These are phyloP conservation scores for Drosophila insularis DNA, from an alignment of 1,140 invertebrate genomes.

Conservation along the genomic window DNA sequence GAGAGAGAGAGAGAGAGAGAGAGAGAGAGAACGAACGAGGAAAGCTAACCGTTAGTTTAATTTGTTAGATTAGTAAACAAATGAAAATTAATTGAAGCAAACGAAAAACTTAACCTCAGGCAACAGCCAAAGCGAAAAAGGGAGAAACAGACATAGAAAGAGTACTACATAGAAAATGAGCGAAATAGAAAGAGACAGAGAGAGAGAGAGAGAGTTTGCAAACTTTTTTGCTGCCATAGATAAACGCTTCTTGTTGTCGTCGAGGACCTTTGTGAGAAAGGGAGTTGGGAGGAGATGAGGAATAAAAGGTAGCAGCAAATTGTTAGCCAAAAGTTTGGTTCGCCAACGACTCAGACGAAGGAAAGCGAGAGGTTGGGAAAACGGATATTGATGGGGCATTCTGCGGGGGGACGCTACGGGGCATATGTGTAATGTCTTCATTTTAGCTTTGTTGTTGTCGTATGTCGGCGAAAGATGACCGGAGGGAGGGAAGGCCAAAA, in stretches of 20 bases:
- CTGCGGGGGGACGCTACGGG: neutral
- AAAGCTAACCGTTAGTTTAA: conserved; percentile 75
- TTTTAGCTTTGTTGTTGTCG: conserved; percentile 45
- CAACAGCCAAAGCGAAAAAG: conserved; percentile 10
- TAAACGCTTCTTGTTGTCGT: conserved; percentile 60
- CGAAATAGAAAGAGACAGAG: neutral
- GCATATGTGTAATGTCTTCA: conserved; percentile 63
- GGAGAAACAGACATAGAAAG: neutral
- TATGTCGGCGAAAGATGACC: neutral
- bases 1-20: neutral
- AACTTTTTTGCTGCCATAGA: conserved; percentile 70
- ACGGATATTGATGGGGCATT: conserved; percentile 13
- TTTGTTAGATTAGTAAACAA: conserved; percentile 81
- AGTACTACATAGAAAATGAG: neutral
- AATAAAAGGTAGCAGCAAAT: conserved; percentile 64
- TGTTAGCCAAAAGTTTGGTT: conserved; percentile 33
- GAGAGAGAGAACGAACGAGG: neutral
- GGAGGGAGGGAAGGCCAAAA: neutral
- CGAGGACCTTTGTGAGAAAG: conserved; percentile 26
- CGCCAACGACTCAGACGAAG: conserved; percentile 14
- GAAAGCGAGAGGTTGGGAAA: neutral
- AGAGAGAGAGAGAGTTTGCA: conserved; percentile 25
- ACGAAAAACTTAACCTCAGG: conserved; percentile 77
- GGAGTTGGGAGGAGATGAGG: neutral
- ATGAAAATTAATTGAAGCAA: conserved; percentile 81